Evolutionary conservation across 2,113 vertebrate species (phyloP), one percentile per base, ranked within the genome.

Genomic region (Nanorana parkeri): DNA sequence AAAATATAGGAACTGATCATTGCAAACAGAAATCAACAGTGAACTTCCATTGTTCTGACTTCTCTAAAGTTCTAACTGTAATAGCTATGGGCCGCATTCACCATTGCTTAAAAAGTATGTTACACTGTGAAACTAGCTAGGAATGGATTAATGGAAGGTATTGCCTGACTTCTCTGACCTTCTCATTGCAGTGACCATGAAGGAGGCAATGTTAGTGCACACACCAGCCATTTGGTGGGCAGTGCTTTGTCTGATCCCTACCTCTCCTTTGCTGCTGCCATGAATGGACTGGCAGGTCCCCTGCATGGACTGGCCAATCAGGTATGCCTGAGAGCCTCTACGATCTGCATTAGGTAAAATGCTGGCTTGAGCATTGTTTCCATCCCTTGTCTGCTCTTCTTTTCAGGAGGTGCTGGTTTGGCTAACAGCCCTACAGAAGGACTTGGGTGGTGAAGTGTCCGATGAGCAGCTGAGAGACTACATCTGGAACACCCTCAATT

Each of bases 401-500:
- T 83, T 83, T 0, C 87, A 99, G 97, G 97, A 99, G 87, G 97
- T 99, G 84, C 95, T 99, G 86, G 94, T 96, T 24, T 97, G 97
- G 97, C 91, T 99, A 83, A 98, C 97, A 0, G 90, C 95, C 5
- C 92, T 99, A 87, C 97, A 98, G 92, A 96, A 98, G 89, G 97
- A 98, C 90, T 85, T 98, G 84, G 97, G 97, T 8, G 94, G 94
- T 76, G 97, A 98, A 0, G 97, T 97, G 73, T 96, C 96, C 0
- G 97, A 98, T 7, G 96, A 97, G 78, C 95, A 91, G 81, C 94
- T 99, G 92, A 92, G 94, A 81, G 96, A 98, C 80, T 98, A 96
- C 91, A 99, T 99, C 91, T 99, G 97, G 97, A 99, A 97, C 91
- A 99, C 97, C 4, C 95, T 99, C 36, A 99, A 99, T 86, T 97